phyloP scores from a whole-genome alignment of 2,113 vertebrate species.

The Pseudorhombus dupliciocellatus region DNA sequence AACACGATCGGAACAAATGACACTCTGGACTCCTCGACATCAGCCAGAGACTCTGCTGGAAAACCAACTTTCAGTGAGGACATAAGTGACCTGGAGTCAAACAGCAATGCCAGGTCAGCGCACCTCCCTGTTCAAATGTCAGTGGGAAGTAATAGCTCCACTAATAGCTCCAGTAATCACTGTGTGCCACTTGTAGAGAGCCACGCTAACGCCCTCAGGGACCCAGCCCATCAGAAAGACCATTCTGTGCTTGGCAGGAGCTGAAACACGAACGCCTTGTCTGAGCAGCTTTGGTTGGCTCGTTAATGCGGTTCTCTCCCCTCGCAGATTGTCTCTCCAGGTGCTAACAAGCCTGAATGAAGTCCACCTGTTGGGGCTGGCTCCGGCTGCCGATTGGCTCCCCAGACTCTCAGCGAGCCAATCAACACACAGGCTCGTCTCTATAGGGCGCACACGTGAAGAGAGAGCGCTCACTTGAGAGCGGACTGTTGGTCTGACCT shows the following conservation, averaged over 20 bases:
- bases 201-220: conserved; percentile 23
- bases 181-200: conserved; percentile 40
- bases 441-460: too few species aligned
- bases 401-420: too few species aligned
- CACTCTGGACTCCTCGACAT: neutral
- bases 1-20: neutral
- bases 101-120: conserved; percentile 26
- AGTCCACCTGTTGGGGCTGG: too few species aligned
- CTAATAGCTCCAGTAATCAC: conserved; percentile 66
- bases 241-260: conserved; percentile 37
- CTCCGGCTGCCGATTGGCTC: too few species aligned
- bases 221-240: conserved; percentile 34
- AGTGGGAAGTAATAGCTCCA: conserved; percentile 44
- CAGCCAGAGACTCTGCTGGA: neutral
- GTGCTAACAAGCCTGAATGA: too few species aligned
- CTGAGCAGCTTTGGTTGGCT: neutral
- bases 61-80: conserved; percentile 33
- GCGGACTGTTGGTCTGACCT: too few species aligned
- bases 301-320: too few species aligned
- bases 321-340: too few species aligned
- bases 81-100: conserved; percentile 25
- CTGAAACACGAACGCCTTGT: conserved; percentile 11
- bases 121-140: conserved; percentile 51
- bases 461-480: too few species aligned
- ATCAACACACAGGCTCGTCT: too few species aligned